Percentiles rank a stretch among this genome's conserved stretches.
These are phyloP conservation scores for Esox lucius DNA, from an alignment of 2,797 vertebrate species.

Conservation along the genomic window DNA sequence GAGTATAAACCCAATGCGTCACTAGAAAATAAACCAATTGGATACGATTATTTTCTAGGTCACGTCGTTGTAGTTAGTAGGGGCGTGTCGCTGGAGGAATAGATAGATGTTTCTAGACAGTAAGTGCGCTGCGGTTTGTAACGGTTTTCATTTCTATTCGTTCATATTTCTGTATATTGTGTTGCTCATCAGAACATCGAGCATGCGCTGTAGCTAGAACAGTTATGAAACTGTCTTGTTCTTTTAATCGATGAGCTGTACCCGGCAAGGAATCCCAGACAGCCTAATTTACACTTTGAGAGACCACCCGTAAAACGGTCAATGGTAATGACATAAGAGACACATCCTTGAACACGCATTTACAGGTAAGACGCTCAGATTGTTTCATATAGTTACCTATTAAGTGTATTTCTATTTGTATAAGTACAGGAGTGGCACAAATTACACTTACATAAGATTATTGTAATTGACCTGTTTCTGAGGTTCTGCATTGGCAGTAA, in stretches of 20 bases:
- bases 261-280: neutral
- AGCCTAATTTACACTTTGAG: neutral
- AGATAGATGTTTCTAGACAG: slow-evolving; percentile 2
- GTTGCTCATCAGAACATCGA: neutral
- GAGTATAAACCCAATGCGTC: slow-evolving; percentile 30
- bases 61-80: slow-evolving; percentile 1
- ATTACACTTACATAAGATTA: neutral
- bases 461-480: neutral
- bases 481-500: neutral
- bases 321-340: slow-evolving; percentile 6
- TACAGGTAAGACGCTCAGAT: neutral
- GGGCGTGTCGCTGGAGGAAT: neutral
- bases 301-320: neutral
- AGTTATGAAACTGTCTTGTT: slow-evolving; percentile 43
- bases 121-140: neutral
- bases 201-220: slow-evolving; percentile 41
- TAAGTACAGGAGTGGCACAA: neutral
- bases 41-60: slow-evolving; percentile 10
- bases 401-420: neutral
- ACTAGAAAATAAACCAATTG: slow-evolving; percentile 28
- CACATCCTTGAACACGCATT: neutral
- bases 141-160: neutral
- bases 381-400: neutral
- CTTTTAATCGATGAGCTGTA: neutral
- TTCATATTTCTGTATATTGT: neutral